Conservation (phyloP, 2,888 invertebrate species). For the Odontothrips loti region DNA sequence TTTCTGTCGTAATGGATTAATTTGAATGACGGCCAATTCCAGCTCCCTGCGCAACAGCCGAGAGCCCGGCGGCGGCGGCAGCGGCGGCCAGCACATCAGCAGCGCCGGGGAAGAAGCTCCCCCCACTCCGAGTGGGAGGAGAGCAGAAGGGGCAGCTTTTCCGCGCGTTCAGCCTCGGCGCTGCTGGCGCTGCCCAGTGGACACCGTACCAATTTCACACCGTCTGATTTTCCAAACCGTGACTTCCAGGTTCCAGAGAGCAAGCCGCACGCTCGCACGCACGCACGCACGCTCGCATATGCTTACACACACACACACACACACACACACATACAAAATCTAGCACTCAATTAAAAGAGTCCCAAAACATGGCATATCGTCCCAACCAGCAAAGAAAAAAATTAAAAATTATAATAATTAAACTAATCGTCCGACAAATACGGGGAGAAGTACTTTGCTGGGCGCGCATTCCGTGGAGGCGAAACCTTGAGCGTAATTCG, state of each 20-base stretch:
- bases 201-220: slow-evolving; percentile 3
- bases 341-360: neutral
- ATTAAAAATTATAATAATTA: neutral
- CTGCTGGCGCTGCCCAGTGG: no score
- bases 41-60: no score
- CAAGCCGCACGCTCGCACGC: neutral
- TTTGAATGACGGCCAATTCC: no score
- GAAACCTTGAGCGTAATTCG: neutral
- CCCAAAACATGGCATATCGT: neutral
- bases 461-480: neutral
- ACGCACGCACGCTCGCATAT: neutral
- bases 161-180: no score
- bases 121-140: no score
- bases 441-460: neutral
- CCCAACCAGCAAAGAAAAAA: neutral
- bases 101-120: no score
- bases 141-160: no score
- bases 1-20: no score
- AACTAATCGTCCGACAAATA: neutral
- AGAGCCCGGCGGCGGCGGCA: no score
- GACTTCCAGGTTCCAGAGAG: neutral
- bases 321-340: neutral
- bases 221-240: neutral
- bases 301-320: neutral
- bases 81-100: no score